Evolutionary conservation across 2,797 vertebrate genomes (phyloP).

Genomic region (Petrocephalus schoutedeni): DNA sequence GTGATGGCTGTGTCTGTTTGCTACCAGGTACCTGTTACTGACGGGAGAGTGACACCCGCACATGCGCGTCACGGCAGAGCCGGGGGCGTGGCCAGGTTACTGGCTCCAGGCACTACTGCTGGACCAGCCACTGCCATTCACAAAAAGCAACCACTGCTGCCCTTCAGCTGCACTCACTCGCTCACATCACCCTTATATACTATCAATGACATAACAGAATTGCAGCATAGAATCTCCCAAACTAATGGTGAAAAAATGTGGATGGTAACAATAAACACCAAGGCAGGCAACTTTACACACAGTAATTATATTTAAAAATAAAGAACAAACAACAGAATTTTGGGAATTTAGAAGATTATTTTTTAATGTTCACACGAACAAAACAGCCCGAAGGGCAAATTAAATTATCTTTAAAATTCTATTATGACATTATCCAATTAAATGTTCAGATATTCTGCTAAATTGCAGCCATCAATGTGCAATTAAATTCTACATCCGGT

Average conservation of each 20-base stretch:
- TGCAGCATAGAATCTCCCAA: not conserved
- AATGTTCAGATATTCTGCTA: conserved; percentile 30
- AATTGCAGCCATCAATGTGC: conserved; percentile 46
- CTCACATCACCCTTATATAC: not conserved
- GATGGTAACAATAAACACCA: not conserved
- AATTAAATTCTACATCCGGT: conserved; percentile 38
- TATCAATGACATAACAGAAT: not conserved
- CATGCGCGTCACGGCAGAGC: not conserved
- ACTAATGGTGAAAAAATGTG: not conserved
- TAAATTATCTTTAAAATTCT: conserved; percentile 33
- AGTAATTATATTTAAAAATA: not conserved
- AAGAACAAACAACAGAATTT: not conserved
- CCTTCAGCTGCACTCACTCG: not conserved
- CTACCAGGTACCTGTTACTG: not conserved
- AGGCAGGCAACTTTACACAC: not conserved
- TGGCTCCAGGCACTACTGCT: not conserved
- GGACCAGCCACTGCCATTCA: not conserved
- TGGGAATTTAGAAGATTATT: conserved; percentile 19
- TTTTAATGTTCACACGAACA: conserved; percentile 15
- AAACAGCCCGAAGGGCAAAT: conserved; percentile 31
- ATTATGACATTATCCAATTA: conserved; percentile 26
- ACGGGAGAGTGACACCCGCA: not conserved
- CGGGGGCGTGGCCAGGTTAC: not conserved
- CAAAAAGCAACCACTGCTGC: not conserved
- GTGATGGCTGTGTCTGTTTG: not conserved